Percentiles rank a stretch among this genome's conserved stretches.
Conservation (phyloP, 2,888 invertebrate genomes). For the Syritta pipiens region DNA sequence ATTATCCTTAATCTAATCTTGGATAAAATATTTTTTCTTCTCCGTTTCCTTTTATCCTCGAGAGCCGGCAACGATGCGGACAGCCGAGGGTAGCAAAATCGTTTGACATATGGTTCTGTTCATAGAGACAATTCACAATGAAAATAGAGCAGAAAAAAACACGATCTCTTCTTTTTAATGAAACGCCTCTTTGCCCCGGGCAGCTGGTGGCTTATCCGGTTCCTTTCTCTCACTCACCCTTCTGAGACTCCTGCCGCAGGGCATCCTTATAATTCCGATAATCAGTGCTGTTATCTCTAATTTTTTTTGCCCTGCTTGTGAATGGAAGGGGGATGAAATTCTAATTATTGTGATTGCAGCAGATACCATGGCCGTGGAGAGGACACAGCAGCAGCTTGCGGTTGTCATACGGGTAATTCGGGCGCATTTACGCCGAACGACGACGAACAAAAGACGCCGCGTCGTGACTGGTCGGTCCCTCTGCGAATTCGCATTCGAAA, state of each 20-base stretch:
- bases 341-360: constrained; percentile 41
- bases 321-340: constrained; percentile 44
- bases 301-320: constrained; percentile 16
- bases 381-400: constrained; percentile 29
- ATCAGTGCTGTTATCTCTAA: constrained; percentile 63
- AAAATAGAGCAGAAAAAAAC: background rate
- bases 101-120: constrained; percentile 47
- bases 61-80: constrained; percentile 29
- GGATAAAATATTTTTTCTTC: constrained; percentile 41
- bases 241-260: constrained; percentile 18
- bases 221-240: background rate
- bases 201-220: constrained; percentile 54
- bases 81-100: constrained; percentile 15
- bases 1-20: constrained; percentile 67
- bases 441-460: no score
- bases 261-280: constrained; percentile 58
- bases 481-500: no score
- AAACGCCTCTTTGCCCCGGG: constrained; percentile 26
- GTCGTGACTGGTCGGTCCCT: no score
- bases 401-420: constrained; percentile 57
- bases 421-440: constrained; percentile 38
- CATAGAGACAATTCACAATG: constrained; percentile 16
- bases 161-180: constrained; percentile 19
- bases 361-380: background rate
- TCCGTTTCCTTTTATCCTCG: constrained; percentile 10